A percentile compares a stretch with the other conserved stretches of the same genome.
Evolutionary conservation across 2,888 invertebrate species (phyloP).

Genomic region (Perizoma affinitatum): DNA sequence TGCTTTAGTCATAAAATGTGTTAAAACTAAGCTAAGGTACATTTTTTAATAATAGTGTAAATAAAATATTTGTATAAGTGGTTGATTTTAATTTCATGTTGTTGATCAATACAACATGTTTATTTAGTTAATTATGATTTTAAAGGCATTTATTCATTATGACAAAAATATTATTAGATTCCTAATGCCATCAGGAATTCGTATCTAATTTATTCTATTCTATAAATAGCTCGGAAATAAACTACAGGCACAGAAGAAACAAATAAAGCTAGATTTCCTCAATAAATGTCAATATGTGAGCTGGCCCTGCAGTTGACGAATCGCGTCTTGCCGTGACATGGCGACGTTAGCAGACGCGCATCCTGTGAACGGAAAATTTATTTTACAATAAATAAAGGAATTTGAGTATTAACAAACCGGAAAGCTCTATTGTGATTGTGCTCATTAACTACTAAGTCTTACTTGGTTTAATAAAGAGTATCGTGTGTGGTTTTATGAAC

Average conservation of each 20-base stretch:
- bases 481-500: too few species aligned
- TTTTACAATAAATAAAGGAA: neutral
- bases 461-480: too few species aligned
- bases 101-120: neutral
- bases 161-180: too few species aligned
- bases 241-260: conserved; percentile 17
- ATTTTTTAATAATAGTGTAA: conserved; percentile 63
- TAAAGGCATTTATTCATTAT: too few species aligned
- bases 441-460: too few species aligned
- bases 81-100: conserved; percentile 14
- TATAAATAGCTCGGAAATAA: conserved; percentile 32
- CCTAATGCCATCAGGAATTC: conserved; percentile 11
- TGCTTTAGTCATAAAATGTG: conserved; percentile 69
- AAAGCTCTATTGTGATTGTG: too few species aligned
- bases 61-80: conserved; percentile 57
- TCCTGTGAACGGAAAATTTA: conserved; percentile 52
- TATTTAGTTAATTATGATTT: too few species aligned
- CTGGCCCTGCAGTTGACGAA: conserved; percentile 58
- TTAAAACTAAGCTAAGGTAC: conserved; percentile 59
- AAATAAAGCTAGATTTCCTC: conserved; percentile 24
- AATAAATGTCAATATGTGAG: conserved; percentile 32
- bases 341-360: conserved; percentile 67
- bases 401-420: too few species aligned
- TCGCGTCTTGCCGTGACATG: conserved; percentile 72
- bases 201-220: conserved; percentile 32